Evolutionary conservation across 2,888 invertebrate species (phyloP), one percentile per base, ranked within the genome.

Genomic region (Apodemia mormo): DNA sequence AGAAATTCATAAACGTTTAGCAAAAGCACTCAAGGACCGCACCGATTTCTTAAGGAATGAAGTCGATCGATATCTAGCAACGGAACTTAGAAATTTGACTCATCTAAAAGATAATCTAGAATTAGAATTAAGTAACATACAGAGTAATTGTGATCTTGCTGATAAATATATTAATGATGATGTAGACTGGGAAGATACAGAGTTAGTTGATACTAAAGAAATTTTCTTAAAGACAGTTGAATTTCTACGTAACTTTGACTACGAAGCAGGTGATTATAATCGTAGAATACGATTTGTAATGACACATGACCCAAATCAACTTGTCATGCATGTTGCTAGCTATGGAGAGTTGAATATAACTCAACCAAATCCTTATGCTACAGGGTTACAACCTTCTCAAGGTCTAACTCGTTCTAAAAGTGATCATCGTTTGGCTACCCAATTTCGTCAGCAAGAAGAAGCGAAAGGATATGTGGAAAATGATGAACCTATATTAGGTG

Each of bases 141-240:
- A 96, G 83, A 98, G 98, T 85, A 99, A 99, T 90, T 99, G 99
- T 92, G 99, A 99, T 88, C 94, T 98, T 82, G 98, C 98, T 67
- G 99, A 99, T 88, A 98, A 98, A 87, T 97, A 98, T 85, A 97
- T 98, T 94, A 97, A 96, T 82, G 97, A 97, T 78, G 96, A 96
- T 75, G 96, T 97, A 58, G 96, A 97, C 80, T 98, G 98, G 96
- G 98, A 98, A 79, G 97, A 98, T 81, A 96, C 97, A 75, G 98
- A 98, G 85, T 94, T 98, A 76, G 97, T 98, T 94, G 98, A 98
- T 82, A 97, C 98, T 71, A 99, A 99, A 92, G 98, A 98, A 90
- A 98, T 98, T 75, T 99, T 99, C 93, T 93, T 98, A 33, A 98
- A 98, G 88, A 99, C 99, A 22, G 97, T 99, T 66, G 99, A 99